Percentiles rank a stretch among this genome's conserved stretches.
Conservation (phyloP, 1,140 invertebrate genomes). For the Rhagoletis pomonella region DNA sequence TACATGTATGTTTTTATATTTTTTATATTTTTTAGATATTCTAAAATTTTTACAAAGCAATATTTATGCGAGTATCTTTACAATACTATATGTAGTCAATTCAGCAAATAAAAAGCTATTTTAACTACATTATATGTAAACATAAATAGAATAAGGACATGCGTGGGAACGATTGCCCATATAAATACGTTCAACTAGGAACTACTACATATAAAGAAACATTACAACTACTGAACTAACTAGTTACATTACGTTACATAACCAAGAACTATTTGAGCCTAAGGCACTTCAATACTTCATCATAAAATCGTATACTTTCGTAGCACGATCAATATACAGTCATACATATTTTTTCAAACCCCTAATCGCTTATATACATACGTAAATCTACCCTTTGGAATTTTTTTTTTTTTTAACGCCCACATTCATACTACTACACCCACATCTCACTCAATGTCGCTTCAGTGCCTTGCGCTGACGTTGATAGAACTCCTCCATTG, state of each 20-base stretch:
- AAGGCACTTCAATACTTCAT: slow-evolving; percentile 34
- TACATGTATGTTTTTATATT: no score
- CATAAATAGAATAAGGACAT: not conserved
- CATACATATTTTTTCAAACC: not conserved
- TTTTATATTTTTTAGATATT: no score
- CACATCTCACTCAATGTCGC: slow-evolving; percentile 60
- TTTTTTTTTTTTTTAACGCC: not conserved
- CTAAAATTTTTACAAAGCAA: no score
- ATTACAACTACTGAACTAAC: not conserved
- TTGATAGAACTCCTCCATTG: slow-evolving; percentile 75
- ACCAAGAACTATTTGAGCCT: not conserved
- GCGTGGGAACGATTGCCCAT: no score
- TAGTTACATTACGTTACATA: not conserved
- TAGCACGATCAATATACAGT: not conserved
- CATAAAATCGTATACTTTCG: not conserved
- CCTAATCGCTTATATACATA: not conserved
- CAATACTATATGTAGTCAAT: not conserved
- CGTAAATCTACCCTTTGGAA: slow-evolving; percentile 24
- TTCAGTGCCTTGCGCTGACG: slow-evolving; percentile 68
- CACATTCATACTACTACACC: not conserved
- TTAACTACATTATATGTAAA: no score
- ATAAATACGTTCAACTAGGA: not conserved
- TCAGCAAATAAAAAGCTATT: not conserved
- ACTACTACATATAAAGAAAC: not conserved
- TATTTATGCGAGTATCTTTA: no score